Evolutionary conservation across 2,888 invertebrate species (phyloP).

Genomic region (Erpobdella octoculata): DNA sequence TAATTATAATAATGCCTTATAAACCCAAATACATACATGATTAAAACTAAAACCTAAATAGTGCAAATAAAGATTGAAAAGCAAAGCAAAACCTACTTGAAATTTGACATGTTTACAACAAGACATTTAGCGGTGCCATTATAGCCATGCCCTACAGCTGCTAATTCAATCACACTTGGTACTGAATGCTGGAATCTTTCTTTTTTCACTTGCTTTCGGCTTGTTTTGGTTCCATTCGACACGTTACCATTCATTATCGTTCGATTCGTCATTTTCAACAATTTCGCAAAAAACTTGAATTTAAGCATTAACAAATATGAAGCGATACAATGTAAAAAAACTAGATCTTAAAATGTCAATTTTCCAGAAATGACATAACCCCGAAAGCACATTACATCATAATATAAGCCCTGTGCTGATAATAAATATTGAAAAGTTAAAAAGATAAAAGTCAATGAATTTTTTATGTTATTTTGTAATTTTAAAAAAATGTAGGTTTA

Average conservation of each 20-base stretch:
- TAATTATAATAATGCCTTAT: no score
- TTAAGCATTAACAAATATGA: background rate
- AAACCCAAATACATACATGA: no score
- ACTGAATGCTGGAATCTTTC: background rate
- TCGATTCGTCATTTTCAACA: background rate
- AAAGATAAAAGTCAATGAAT: background rate
- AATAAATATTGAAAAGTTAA: background rate
- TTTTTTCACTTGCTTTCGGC: slow-evolving; percentile 6
- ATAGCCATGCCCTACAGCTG: slow-evolving; percentile 33
- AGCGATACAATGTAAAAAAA: background rate
- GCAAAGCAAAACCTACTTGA: slow-evolving; percentile 29
- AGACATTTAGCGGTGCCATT: slow-evolving; percentile 32
- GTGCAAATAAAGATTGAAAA: background rate
- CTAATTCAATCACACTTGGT: slow-evolving; percentile 32
- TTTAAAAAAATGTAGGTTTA: background rate
- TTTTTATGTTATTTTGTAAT: background rate
- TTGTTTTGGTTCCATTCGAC: background rate
- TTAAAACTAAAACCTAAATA: background rate
- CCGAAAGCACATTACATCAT: no score
- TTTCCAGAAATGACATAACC: no score
- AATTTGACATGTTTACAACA: slow-evolving; percentile 31
- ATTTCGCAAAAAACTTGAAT: background rate
- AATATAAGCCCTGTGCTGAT: no score
- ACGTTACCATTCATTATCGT: slow-evolving; percentile 26
- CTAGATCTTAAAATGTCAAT: background rate